Evolutionary conservation across 2,797 vertebrate species (phyloP).

Genomic region (Coluber constrictor): DNA sequence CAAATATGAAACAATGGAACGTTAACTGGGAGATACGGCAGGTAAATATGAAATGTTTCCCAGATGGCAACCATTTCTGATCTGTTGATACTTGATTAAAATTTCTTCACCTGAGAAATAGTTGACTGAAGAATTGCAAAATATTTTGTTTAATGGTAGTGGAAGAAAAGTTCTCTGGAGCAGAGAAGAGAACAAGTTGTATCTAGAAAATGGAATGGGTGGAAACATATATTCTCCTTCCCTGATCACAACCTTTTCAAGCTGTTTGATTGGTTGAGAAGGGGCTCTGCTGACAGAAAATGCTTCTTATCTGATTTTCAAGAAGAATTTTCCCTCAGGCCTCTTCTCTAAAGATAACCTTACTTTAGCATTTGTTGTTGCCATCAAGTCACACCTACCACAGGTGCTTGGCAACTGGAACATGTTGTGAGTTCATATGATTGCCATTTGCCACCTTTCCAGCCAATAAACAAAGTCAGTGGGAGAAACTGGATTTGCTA

Average conservation of each 20-base stretch:
- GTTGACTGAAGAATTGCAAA: not conserved
- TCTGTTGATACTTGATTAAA: not conserved
- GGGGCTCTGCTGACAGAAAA: not conserved
- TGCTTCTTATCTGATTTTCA: not conserved
- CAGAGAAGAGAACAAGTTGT: not conserved
- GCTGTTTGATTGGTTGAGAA: not conserved
- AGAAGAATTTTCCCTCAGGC: not conserved
- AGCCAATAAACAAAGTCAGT: too few relatives aligned
- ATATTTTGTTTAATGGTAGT: not conserved
- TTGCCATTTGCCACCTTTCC: too few relatives aligned
- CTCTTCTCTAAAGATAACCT: not conserved
- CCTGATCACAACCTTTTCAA: not conserved
- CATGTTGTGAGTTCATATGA: too few relatives aligned
- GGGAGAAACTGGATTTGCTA: too few relatives aligned
- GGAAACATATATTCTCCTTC: not conserved
- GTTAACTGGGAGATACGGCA: slow-evolving; percentile 99
- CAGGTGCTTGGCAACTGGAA: too few relatives aligned
- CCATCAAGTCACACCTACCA: not conserved
- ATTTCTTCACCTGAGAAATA: slow-evolving; percentile 10
- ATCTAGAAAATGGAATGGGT: not conserved
- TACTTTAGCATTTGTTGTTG: not conserved
- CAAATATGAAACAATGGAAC: slow-evolving; percentile 99
- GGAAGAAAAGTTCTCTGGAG: not conserved
- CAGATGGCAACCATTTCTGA: not conserved
- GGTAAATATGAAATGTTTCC: slow-evolving; percentile 66